These are phyloP conservation scores for Oryzias melastigma DNA, from an alignment of 2,113 vertebrate species.

Conservation along the genomic window DNA sequence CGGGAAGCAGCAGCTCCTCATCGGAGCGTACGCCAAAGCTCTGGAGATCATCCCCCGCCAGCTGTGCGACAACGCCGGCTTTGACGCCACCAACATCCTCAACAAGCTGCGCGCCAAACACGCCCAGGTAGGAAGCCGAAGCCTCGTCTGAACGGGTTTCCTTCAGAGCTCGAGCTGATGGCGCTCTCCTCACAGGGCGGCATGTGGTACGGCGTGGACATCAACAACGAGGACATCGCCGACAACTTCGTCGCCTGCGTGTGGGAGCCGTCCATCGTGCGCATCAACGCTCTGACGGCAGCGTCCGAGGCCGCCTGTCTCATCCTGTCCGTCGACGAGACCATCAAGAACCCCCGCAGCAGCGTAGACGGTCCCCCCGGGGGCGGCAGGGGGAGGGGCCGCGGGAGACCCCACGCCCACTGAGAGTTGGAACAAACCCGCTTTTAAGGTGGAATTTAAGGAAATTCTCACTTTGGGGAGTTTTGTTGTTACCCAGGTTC, in stretches of 20 bases:
- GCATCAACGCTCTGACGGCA: constrained; percentile 91
- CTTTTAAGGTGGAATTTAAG: constrained; percentile 19
- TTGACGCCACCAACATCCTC: constrained; percentile 98
- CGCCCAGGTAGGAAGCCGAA: constrained; percentile 82
- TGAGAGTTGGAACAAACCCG: constrained; percentile 40
- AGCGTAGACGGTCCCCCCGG: constrained; percentile 72
- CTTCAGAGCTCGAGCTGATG: background rate
- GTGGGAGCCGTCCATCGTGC: constrained; percentile 92
- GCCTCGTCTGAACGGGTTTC: too few species aligned
- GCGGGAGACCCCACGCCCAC: constrained; percentile 82
- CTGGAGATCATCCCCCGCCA: constrained; percentile 96
- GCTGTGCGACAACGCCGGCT: constrained; percentile 97
- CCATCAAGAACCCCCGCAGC: constrained; percentile 94
- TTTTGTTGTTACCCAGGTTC: constrained; percentile 8
- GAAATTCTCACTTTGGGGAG: constrained; percentile 7
- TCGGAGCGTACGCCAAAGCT: constrained; percentile 95
- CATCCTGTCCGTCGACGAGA: constrained; percentile 93
- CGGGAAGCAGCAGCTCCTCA: constrained; percentile 95
- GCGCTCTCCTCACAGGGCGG: constrained; percentile 76
- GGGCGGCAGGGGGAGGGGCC: constrained; percentile 74
- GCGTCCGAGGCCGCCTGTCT: constrained; percentile 95
- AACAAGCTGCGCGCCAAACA: constrained; percentile 97
- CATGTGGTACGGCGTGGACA: constrained; percentile 92
- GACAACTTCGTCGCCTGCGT: constrained; percentile 91
- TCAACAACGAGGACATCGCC: constrained; percentile 93